Percentiles rank a stretch among this genome's conserved stretches.
Evolutionary conservation across 2,113 vertebrate genomes (phyloP).

Genomic region (Motacilla tschutschensis): DNA sequence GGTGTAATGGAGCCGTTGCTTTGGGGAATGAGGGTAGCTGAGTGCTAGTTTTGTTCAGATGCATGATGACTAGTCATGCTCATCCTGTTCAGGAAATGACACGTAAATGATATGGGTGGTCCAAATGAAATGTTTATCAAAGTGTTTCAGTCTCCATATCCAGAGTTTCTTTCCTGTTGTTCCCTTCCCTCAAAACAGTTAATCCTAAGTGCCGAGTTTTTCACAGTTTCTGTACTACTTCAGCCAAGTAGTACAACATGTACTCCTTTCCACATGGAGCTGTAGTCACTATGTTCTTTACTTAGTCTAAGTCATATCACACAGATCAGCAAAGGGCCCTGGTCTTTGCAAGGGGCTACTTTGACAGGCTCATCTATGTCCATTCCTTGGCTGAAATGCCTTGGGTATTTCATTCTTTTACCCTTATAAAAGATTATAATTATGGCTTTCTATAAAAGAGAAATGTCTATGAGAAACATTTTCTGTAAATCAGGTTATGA

Average conservation of each 20-base stretch:
- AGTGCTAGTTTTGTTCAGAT: not conserved
- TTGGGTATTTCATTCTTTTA: conserved; percentile 3
- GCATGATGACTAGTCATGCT: not conserved
- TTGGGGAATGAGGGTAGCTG: not conserved
- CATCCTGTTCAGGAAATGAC: not conserved
- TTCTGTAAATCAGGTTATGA: conserved; percentile 29
- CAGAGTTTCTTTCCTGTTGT: not conserved
- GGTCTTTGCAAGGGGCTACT: not conserved
- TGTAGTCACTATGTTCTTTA: not conserved
- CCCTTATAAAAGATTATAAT: not conserved
- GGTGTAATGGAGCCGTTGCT: not conserved
- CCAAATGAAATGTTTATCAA: not conserved
- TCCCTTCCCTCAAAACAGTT: not conserved
- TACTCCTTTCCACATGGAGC: not conserved
- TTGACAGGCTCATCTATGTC: not conserved
- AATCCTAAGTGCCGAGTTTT: not conserved
- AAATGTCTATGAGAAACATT: not conserved
- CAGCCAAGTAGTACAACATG: not conserved
- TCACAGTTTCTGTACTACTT: not conserved
- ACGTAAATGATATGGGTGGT: not conserved
- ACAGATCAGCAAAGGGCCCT: not conserved
- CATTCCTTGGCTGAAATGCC: not conserved
- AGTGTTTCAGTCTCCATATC: not conserved
- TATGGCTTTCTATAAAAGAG: not conserved
- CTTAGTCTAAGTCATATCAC: not conserved